A percentile compares a stretch with the other conserved stretches of the same genome.
Conservation (phyloP, 2,888 invertebrate genomes). For the Tenodera sinensis region DNA sequence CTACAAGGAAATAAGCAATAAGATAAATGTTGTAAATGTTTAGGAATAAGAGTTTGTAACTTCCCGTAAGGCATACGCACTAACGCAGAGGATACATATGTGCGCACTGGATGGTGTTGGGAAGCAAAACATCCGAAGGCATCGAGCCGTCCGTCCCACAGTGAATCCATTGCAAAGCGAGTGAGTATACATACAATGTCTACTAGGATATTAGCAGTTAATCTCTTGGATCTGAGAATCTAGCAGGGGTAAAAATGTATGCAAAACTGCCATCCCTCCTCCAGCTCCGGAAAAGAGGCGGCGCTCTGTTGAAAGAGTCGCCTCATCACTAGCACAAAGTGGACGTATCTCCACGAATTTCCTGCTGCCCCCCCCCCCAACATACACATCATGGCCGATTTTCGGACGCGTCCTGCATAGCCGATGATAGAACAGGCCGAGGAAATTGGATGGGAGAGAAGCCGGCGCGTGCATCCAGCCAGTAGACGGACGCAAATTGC, state of each 20-base stretch:
- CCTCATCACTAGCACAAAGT: slow-evolving; percentile 13
- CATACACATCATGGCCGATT: background rate
- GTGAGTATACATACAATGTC: background rate
- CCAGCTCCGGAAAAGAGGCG: background rate
- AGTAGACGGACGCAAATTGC: slow-evolving; percentile 2
- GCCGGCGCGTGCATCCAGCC: background rate
- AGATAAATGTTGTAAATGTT: too few relatives aligned
- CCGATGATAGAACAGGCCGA: slow-evolving; percentile 3
- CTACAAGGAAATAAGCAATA: too few relatives aligned
- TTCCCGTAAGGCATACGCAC: too few relatives aligned
- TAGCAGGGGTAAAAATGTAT: background rate
- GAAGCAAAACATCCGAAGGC: background rate
- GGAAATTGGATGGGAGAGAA: slow-evolving; percentile 7
- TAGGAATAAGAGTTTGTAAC: too few relatives aligned
- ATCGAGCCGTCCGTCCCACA: background rate
- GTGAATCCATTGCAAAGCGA: background rate
- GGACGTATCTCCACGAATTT: slow-evolving; percentile 15
- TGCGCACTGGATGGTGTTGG: too few relatives aligned
- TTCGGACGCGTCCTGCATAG: slow-evolving; percentile 5
- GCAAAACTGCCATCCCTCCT: background rate
- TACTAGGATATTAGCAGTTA: background rate
- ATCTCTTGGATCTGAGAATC: background rate
- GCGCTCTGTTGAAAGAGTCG: slow-evolving; percentile 4
- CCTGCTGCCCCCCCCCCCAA: background rate
- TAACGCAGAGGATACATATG: too few relatives aligned